Base-by-base conservation (phyloP, 1,140 invertebrate species). In the Phenacoccus solenopsis region DNA sequence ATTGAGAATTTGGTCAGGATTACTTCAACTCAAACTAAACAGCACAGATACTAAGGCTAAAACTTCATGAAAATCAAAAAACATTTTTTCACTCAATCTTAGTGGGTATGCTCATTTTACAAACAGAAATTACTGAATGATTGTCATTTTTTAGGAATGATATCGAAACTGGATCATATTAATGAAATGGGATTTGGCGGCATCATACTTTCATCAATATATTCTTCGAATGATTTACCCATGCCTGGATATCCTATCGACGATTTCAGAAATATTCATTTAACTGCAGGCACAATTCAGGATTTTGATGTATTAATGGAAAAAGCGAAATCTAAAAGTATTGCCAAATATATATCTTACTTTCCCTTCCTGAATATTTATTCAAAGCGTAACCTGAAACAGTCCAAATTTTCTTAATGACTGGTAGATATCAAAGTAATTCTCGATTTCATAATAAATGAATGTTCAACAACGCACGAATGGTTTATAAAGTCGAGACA, bases 391-490 rank as follows among this genome's bases (percentile, higher is more conserved):
- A n/a, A n/a, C n/a, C n/a, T n/a, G n/a, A n/a, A n/a, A n/a, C n/a
- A n/a, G n/a, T n/a, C n/a, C n/a, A n/a, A n/a, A n/a, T n/a, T n/a
- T n/a, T n/a, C n/a, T n/a, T n/a, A n/a, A n/a, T n/a, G n/a, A n/a
- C n/a, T n/a, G n/a, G n/a, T n/a, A 88, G 90, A 84, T 70, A 83
- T 94, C 32, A 89, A 88, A 78, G 76, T 94, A 2, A 81, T 95
- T 13, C 76, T 94, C 77, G 91, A 94, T 76, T 87, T 94, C 75
- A 87, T 94, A n/a, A 90, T 91, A 1, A 94, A 94, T 79, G 90
- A 94, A 77, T 87, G 88, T 0, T 90, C 89, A 73, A 84, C 90
- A 75, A 76, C 88, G 70, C 88, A 90, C 73, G 78, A 84, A 69
- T 94, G 91, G 91, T 94, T 94, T 75, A 70, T 79, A n/a, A 82